Evolutionary conservation across 2,888 invertebrate genomes (phyloP), one percentile per base, ranked within the genome.

Genomic region (Nysson spinosus): DNA sequence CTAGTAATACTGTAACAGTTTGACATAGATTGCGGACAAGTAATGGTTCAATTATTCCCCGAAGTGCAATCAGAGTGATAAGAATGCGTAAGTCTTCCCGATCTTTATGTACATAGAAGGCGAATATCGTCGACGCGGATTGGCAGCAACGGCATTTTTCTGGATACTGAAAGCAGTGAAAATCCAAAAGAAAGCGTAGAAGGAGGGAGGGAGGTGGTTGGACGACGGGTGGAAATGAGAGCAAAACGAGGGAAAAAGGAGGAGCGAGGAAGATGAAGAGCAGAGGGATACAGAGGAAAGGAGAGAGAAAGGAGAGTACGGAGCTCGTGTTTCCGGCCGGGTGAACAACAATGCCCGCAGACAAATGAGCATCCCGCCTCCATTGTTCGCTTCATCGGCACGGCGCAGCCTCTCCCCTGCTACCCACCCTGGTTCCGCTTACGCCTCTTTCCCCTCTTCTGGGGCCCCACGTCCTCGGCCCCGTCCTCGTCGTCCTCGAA

Each of bases 341-440:
- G 77, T 82, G 79, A 82, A 79, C 85, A 86, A 86, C 85, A 85
- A 86, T 86, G 82, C 85, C 82, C 82, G 84, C 85, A 86, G 86
- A 86, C 86, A 86, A 86, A 86, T 86, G 86, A 86, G 86, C 86
- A 86, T 85, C 85, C 86, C 85, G 85, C 85, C 84, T 85, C 83
- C 83, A 86, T 86, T 86, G 86, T 86, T 86, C 83, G 82, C 75
- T 81, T 79, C 79, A 79, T 83, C 83, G 83, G 82, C 82, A 80
- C 79, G 70, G 80, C 72, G 74, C 73, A 77, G 70, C 77, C 76
- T 78, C 77, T 62, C 67, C 70, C 64, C 62, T 57, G 72, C 69
- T 75, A 70, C 69, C 72, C 69, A 67, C 70, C 69, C 69, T 50
- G 71, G 46, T 69, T 69, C 69, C 71, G 66, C 76, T 70, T 63